Conservation (phyloP, 2,113 vertebrate species). For the Rhombomys opimus region DNA sequence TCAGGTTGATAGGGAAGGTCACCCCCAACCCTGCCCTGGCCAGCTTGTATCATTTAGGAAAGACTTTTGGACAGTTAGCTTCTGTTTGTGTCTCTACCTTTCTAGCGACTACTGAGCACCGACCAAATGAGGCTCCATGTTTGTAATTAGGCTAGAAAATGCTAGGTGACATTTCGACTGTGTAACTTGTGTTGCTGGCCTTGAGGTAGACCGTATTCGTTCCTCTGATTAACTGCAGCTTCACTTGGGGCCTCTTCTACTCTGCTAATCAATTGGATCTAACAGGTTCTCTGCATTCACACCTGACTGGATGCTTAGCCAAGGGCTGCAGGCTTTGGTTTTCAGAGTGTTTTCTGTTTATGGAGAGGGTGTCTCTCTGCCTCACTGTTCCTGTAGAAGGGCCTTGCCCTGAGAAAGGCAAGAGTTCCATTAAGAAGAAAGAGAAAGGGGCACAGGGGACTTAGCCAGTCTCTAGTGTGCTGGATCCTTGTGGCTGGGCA, state of each 20-base stretch:
- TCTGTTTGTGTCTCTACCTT: conserved; percentile 55
- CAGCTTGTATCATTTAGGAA: background rate
- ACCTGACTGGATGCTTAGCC: background rate
- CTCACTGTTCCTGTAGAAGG: background rate
- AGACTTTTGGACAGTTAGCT: background rate
- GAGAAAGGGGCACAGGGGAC: background rate
- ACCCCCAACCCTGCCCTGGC: background rate
- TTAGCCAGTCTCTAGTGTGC: too few relatives aligned
- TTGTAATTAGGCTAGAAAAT: conserved; percentile 75
- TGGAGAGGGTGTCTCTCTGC: background rate
- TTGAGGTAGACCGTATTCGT: background rate
- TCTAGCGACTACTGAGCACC: conserved; percentile 70
- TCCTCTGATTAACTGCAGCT: background rate
- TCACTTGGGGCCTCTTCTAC: background rate
- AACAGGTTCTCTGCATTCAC: background rate
- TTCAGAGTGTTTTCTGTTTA: background rate
- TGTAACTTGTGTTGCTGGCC: background rate
- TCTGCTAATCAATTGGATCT: conserved; percentile 53
- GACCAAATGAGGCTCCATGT: conserved; percentile 39
- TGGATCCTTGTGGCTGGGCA: background rate
- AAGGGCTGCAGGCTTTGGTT: background rate
- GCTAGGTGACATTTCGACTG: conserved; percentile 50
- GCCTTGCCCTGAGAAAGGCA: background rate
- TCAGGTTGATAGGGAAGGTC: rapidly evolving
- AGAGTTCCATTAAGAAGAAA: background rate